A percentile compares a stretch with the other conserved stretches of the same genome.
Evolutionary conservation across 2,888 invertebrate species (phyloP).

Genomic region (Pantelozetes paolii): DNA sequence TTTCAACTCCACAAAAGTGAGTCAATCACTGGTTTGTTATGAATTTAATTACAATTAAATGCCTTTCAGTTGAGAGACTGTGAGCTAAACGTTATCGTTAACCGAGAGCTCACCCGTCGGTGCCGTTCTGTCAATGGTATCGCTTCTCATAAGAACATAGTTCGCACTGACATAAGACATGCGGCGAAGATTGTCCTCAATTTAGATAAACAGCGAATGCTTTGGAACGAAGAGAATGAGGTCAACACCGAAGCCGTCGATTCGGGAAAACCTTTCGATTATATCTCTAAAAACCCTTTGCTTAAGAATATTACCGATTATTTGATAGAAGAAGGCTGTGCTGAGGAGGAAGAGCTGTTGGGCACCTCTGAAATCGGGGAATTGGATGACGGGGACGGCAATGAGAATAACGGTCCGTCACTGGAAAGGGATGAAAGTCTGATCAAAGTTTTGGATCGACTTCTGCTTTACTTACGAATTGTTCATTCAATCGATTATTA

Average conservation of each 20-base stretch:
- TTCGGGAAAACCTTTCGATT: slow-evolving; percentile 48
- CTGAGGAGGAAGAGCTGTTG: slow-evolving; percentile 91
- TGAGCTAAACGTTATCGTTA: slow-evolving; percentile 91
- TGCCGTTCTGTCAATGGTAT: slow-evolving; percentile 87
- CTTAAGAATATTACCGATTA: slow-evolving; percentile 95
- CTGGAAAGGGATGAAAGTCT: slow-evolving; percentile 69
- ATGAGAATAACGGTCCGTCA: slow-evolving; percentile 43
- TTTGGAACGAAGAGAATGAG: slow-evolving; percentile 61
- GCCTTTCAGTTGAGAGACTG: slow-evolving; percentile 69
- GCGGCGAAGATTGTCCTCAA: slow-evolving; percentile 86
- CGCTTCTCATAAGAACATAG: slow-evolving; percentile 78
- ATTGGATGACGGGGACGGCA: slow-evolving; percentile 52
- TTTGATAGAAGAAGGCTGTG: slow-evolving; percentile 94
- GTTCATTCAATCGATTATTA: slow-evolving; percentile 99
- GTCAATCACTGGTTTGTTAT: slow-evolving; percentile 46
- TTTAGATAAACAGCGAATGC: slow-evolving; percentile 73
- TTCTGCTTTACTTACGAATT: slow-evolving; percentile 86
- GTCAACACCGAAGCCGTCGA: background rate
- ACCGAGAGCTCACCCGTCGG: slow-evolving; percentile 88
- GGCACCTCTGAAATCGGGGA: slow-evolving; percentile 58
- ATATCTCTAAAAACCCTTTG: slow-evolving; percentile 70
- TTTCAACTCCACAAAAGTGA: slow-evolving; percentile 83
- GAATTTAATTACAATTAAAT: background rate
- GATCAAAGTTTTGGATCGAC: slow-evolving; percentile 65
- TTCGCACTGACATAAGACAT: slow-evolving; percentile 84